phyloP scores from a whole-genome alignment of 2,888 invertebrate genomes.

The Scotopteryx bipunctaria region DNA sequence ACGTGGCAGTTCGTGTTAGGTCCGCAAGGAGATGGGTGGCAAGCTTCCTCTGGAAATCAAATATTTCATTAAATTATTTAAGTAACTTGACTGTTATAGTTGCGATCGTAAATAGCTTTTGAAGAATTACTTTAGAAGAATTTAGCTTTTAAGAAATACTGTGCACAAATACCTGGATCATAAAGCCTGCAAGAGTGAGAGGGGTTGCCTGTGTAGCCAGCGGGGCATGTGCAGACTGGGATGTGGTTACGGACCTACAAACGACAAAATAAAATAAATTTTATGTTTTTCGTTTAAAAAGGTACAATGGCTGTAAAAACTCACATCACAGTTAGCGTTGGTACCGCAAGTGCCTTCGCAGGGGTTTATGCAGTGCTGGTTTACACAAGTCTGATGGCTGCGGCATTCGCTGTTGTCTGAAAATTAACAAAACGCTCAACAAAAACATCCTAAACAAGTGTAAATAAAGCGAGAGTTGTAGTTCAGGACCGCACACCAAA shows the following conservation, averaged over 20 bases:
- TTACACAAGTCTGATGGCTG: constrained; percentile 87
- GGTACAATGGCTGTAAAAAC: constrained; percentile 29
- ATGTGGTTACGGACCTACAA: constrained; percentile 86
- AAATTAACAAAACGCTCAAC: constrained; percentile 8
- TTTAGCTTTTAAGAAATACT: not conserved
- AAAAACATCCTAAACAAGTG: not conserved
- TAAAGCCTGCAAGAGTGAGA: constrained; percentile 87
- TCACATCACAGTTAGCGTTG: constrained; percentile 90
- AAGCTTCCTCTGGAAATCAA: constrained; percentile 87
- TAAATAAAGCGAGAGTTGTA: no score
- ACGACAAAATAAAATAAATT: constrained; percentile 19
- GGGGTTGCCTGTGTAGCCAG: constrained; percentile 91
- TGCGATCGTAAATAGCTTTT: not conserved
- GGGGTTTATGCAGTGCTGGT: constrained; percentile 91
- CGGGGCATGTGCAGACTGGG: constrained; percentile 90
- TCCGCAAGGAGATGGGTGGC: constrained; percentile 93
- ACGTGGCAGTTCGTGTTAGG: constrained; percentile 91
- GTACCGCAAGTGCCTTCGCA: constrained; percentile 89
- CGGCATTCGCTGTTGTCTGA: constrained; percentile 90
- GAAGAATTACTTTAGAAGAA: not conserved
- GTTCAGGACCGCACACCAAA: no score
- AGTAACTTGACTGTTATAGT: not conserved
- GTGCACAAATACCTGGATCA: constrained; percentile 85
- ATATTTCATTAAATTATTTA: not conserved
- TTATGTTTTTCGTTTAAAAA: no score